These are phyloP conservation scores for Heliangelus exortis DNA, from an alignment of 2,797 vertebrate genomes.

Conservation along the genomic window DNA sequence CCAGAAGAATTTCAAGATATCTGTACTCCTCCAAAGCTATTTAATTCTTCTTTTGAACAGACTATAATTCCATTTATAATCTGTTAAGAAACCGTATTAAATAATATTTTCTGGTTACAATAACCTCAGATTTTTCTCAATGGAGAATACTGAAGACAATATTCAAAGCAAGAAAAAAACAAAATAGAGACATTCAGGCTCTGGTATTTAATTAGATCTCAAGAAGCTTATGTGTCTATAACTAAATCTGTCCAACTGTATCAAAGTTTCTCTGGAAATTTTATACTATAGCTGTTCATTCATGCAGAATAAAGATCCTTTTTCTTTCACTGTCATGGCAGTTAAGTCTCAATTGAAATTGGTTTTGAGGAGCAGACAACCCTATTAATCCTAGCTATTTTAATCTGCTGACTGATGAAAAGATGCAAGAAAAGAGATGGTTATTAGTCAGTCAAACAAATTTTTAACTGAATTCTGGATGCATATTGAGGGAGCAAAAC, in stretches of 20 bases:
- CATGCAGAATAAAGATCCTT: constrained; percentile 61
- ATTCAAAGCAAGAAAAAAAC: neutral
- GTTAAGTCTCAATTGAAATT: constrained; percentile 41
- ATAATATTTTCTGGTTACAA: neutral
- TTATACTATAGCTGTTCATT: constrained; percentile 48
- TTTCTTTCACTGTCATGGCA: constrained; percentile 47
- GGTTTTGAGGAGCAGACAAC: constrained; percentile 42
- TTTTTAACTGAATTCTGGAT: neutral
- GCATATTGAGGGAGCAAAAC: neutral
- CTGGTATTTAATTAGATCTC: constrained; percentile 31
- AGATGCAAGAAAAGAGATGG: neutral
- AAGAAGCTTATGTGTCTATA: constrained; percentile 27
- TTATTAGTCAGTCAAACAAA: constrained; percentile 24
- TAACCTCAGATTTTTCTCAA: constrained; percentile 31
- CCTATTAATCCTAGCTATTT: constrained; percentile 46
- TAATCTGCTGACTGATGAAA: constrained; percentile 59
- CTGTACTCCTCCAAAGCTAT: neutral
- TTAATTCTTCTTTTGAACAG: constrained; percentile 5
- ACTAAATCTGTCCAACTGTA: constrained; percentile 32
- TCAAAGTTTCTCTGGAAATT: constrained; percentile 50
- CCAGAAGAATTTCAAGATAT: neutral
- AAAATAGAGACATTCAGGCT: neutral
- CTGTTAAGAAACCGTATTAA: neutral
- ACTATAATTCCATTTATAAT: neutral
- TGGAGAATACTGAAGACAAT: neutral